phyloP scores from a whole-genome alignment of 2,113 vertebrate genomes.

The Cinclus mexicanus region DNA sequence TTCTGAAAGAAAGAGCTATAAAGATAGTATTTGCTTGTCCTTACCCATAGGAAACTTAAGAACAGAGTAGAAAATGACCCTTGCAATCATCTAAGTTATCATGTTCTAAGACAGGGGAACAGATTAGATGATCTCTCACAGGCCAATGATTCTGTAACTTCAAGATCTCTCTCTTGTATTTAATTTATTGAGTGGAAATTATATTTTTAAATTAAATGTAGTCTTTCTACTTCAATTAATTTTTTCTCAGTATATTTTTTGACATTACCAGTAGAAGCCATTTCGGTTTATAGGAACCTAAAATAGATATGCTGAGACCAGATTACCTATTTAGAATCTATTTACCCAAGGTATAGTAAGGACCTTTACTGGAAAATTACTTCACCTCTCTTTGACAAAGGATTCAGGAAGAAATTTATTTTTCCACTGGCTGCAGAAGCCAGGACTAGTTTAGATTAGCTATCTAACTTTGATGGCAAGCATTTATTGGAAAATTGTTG shows the following conservation, averaged over 20 bases:
- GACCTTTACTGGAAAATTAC: background rate
- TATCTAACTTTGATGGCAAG: background rate
- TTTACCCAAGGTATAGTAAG: background rate
- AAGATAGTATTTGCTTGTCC: background rate
- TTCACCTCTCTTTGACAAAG: background rate
- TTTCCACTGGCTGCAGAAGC: background rate
- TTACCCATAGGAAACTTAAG: background rate
- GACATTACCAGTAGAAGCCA: background rate
- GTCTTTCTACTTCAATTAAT: background rate
- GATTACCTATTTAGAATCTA: background rate
- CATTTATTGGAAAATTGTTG: background rate
- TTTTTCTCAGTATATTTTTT: background rate
- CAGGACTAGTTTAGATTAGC: background rate
- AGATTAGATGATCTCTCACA: background rate
- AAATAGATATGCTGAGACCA: background rate
- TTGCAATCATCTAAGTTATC: background rate
- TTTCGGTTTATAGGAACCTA: background rate
- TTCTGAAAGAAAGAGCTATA: background rate
- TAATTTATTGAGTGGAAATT: background rate
- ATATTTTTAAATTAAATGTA: background rate
- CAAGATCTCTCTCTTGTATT: background rate
- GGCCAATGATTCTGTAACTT: background rate
- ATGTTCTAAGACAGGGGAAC: background rate
- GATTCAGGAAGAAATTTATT: background rate
- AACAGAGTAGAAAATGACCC: background rate